Evolutionary conservation across 2,888 invertebrate genomes (phyloP).

Genomic region (Drepanosiphum platanoidis): DNA sequence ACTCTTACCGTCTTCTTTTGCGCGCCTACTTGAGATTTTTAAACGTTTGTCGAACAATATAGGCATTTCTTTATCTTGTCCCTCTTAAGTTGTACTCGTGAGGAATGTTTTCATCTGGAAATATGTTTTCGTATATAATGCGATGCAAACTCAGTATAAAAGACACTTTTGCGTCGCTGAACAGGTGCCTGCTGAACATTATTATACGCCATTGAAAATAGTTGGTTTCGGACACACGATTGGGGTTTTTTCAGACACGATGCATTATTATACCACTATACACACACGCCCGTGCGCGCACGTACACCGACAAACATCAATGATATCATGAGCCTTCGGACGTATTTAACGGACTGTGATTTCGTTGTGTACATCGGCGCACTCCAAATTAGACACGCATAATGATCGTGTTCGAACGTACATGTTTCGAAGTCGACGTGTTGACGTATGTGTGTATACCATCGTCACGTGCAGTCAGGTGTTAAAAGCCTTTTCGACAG

Average conservation of each 20-base stretch:
- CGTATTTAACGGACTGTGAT: neutral
- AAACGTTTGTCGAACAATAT: neutral
- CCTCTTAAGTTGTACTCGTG: neutral
- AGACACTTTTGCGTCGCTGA: neutral
- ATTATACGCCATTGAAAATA: neutral
- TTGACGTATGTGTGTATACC: neutral
- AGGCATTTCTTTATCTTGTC: neutral
- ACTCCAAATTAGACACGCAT: neutral
- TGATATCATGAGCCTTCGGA: neutral
- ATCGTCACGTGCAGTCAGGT: neutral
- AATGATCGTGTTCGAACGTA: neutral
- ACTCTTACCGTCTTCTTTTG: neutral
- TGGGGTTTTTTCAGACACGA: neutral
- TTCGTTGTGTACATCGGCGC: neutral
- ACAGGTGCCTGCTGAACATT: neutral
- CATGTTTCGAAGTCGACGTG: neutral
- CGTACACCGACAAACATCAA: neutral
- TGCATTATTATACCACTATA: neutral
- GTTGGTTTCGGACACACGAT: neutral
- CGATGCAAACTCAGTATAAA: neutral
- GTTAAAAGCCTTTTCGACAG: neutral
- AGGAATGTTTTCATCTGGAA: neutral
- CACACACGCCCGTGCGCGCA: neutral
- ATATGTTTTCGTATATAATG: neutral
- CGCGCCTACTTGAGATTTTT: neutral